Percentiles rank a stretch among this genome's conserved stretches.
Conservation (phyloP, 2,797 vertebrate species). For the Champsocephalus gunnari region DNA sequence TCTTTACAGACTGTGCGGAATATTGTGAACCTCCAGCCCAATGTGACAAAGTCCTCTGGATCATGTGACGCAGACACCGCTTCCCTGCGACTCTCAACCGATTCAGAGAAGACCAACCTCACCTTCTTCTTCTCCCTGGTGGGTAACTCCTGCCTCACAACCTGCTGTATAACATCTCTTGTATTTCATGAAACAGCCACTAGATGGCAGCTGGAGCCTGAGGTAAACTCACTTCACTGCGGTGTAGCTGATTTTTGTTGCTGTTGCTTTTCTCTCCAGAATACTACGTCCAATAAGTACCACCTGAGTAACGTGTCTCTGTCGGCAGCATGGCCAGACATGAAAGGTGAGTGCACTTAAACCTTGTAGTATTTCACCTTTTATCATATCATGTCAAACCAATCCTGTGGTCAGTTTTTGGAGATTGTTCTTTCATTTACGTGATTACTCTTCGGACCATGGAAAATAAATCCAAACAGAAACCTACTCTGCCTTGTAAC, state of each 20-base stretch:
- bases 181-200: slow-evolving; percentile 40
- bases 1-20: slow-evolving; percentile 73
- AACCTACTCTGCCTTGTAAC: background rate
- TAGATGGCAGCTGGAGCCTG: slow-evolving; percentile 53
- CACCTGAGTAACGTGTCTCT: slow-evolving; percentile 78
- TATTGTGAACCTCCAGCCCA: slow-evolving; percentile 87
- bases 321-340: slow-evolving; percentile 69
- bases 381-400: background rate
- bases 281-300: slow-evolving; percentile 81
- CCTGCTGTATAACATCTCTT: background rate
- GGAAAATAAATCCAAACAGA: background rate
- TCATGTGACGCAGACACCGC: slow-evolving; percentile 78
- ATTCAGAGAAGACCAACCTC: slow-evolving; percentile 77
- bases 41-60: slow-evolving; percentile 75
- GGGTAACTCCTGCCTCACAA: slow-evolving; percentile 31
- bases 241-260: background rate
- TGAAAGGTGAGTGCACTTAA: slow-evolving; percentile 74
- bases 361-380: background rate
- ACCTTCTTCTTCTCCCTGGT: slow-evolving; percentile 86
- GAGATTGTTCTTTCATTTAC: no score
- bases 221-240: background rate
- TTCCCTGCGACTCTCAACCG: slow-evolving; percentile 71
- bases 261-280: slow-evolving; percentile 68
- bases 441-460: no score
- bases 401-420: background rate